Percentiles rank a stretch among this genome's conserved stretches.
Evolutionary conservation across 2,797 vertebrate genomes (phyloP).

Genomic region (Pseudochirops cupreus): DNA sequence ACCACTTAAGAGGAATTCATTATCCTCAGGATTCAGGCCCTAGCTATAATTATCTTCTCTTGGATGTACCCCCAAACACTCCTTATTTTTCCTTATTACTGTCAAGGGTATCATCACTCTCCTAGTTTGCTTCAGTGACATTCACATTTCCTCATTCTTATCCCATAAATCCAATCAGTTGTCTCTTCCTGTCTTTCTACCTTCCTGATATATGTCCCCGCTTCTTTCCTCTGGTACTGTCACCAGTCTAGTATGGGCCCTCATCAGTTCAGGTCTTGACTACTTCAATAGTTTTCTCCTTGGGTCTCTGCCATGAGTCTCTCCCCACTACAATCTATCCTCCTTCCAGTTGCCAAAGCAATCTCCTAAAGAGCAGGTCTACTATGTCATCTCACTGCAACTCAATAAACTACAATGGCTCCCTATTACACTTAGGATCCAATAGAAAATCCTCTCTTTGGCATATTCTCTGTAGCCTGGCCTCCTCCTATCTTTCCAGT

Average conservation of each 20-base stretch:
- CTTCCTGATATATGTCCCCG: background rate
- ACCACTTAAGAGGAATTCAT: background rate
- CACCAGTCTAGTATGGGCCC: background rate
- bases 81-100: background rate
- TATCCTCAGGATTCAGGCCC: background rate
- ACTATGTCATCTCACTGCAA: background rate
- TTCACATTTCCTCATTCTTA: background rate
- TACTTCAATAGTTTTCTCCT: background rate
- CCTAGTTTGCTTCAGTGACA: background rate
- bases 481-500: background rate
- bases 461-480: background rate
- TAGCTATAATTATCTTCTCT: background rate
- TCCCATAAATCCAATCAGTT: background rate
- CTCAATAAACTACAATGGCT: background rate
- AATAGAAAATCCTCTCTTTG: background rate
- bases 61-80: background rate
- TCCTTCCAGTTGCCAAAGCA: background rate
- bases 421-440: background rate
- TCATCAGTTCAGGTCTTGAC: background rate
- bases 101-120: background rate
- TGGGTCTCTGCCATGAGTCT: background rate
- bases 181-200: background rate
- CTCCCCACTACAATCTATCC: background rate
- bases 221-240: background rate
- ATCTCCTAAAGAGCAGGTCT: background rate